Percentiles rank a stretch among this genome's conserved stretches.
Conservation (phyloP, 2,797 vertebrate species). For the Eptatretus atami region DNA sequence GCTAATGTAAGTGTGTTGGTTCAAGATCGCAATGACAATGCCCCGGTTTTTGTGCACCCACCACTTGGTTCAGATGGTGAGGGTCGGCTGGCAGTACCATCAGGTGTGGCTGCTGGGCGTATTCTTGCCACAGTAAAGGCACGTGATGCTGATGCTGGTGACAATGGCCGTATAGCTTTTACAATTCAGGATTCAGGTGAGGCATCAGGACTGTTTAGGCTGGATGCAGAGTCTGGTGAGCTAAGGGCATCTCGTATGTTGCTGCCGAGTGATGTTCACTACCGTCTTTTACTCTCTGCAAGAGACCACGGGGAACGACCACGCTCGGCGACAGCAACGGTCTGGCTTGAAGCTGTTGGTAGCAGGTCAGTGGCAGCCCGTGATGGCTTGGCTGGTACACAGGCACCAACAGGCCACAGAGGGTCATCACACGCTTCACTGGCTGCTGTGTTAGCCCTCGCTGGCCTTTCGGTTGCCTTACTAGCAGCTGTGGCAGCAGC, state of each 20-base stretch:
- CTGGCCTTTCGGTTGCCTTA: too few relatives aligned
- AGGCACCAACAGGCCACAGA: too few relatives aligned
- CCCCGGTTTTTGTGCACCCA: constrained; percentile 45
- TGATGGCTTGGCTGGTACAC: too few relatives aligned
- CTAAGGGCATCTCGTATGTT: constrained; percentile 45
- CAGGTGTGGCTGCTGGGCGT: neutral
- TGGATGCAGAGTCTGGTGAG: constrained; percentile 86
- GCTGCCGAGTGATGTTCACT: constrained; percentile 22
- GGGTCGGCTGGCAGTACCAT: constrained; percentile 17
- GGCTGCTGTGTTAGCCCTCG: too few relatives aligned
- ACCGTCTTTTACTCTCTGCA: constrained; percentile 60
- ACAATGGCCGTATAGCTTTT: constrained; percentile 67
- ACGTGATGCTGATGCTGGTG: constrained; percentile 20
- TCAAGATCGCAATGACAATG: constrained; percentile 79
- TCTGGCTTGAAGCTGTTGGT: constrained; percentile 13
- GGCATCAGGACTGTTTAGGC: constrained; percentile 55
- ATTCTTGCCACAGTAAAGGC: neutral
- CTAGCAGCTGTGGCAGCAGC: too few relatives aligned
- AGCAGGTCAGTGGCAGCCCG: too few relatives aligned
- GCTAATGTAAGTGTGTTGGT: constrained; percentile 62
- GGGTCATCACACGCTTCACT: too few relatives aligned
- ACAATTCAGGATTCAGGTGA: constrained; percentile 70
- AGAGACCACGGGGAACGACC: constrained; percentile 77
- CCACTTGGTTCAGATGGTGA: constrained; percentile 55
- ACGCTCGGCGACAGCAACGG: constrained; percentile 48